A percentile compares a stretch with the other conserved stretches of the same genome.
Conservation (phyloP, 64 coral and sea anemone species). For the Catalaphyllia jardinei region DNA sequence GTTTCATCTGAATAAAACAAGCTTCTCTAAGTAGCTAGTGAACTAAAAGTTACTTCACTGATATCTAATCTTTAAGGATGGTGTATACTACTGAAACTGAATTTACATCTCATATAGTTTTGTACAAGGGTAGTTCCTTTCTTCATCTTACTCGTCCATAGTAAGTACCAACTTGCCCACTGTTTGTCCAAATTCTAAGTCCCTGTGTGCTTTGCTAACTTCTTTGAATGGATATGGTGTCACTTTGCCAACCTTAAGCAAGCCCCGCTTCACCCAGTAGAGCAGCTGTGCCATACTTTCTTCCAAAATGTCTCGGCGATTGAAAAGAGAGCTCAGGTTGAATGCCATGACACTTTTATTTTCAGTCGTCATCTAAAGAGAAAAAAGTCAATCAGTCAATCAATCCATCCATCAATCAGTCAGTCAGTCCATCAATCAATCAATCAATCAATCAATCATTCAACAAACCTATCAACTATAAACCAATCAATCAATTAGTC, state of each 20-base stretch:
- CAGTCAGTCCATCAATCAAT: not conserved
- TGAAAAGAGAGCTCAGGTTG: constrained; percentile 96
- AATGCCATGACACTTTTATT: constrained; percentile 97
- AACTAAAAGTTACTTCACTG: too few species aligned
- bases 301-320: constrained; percentile 61
- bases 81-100: too few species aligned
- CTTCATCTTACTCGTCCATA: constrained; percentile 38
- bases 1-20: too few species aligned
- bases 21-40: too few species aligned
- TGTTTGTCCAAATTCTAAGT: constrained; percentile 92
- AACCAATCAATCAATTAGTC: not conserved
- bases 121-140: not conserved
- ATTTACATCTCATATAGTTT: too few species aligned
- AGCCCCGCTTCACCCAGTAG: constrained; percentile 70
- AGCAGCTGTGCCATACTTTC: constrained; percentile 87
- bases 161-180: constrained; percentile 96
- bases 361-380: constrained; percentile 75
- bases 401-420: not conserved
- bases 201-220: constrained; percentile 80
- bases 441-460: not conserved
- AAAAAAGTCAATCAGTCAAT: not conserved
- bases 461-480: not conserved
- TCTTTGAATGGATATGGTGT: constrained; percentile 77
- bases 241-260: constrained; percentile 75
- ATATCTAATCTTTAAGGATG: too few species aligned